Evolutionary conservation across 2,797 vertebrate genomes (phyloP), one percentile per base, ranked within the genome.

Genomic region (Choloepus didactylus): DNA sequence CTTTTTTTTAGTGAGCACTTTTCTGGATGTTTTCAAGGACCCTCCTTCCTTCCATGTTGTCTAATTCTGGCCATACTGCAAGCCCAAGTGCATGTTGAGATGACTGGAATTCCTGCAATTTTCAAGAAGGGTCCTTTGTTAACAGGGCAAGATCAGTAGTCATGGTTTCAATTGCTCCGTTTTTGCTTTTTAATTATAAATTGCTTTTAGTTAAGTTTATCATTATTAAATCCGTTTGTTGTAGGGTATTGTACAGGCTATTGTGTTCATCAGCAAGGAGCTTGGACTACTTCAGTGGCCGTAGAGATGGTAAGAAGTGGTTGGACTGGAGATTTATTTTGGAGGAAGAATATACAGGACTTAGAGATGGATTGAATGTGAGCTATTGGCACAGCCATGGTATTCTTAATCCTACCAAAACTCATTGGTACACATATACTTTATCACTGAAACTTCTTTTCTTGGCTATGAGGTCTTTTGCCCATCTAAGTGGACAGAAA

Each of bases 141-240:
- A 91, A 59, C 35, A 64, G 59, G 89, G 67, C 27, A 44, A 66
- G 18, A 56, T 56, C 9, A 1, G 6, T 41, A 41, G 72, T 31
- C 6, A 5, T 60, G 72, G 25, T 73, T 93, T 92, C 64, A 29
- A 3, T 18, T 73, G 64, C 31, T 49, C 35, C 66, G 64, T 89
- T 92, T 93, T 64, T 94, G 29, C 41, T 49, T 80, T 92, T 87
- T 87, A 70, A 87, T 59, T 67, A 46, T 44, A 83, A 79, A 64
- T n/a, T 84, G 73, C 9, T 75, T 90, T 93, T 51, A 19, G 9
- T 79, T 70, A 88, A 67, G 83, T 7, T 72, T 77, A 69, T 82
- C 21, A 60, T 85, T 56, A 67, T 66, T 14, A 79, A 60, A 38
- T 87, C 38, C 64, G n/a, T 54, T 84, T 84, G 44, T 64, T 87